These are phyloP conservation scores for Megathymus violae DNA, from an alignment of 1,140 invertebrate genomes.

Conservation along the genomic window DNA sequence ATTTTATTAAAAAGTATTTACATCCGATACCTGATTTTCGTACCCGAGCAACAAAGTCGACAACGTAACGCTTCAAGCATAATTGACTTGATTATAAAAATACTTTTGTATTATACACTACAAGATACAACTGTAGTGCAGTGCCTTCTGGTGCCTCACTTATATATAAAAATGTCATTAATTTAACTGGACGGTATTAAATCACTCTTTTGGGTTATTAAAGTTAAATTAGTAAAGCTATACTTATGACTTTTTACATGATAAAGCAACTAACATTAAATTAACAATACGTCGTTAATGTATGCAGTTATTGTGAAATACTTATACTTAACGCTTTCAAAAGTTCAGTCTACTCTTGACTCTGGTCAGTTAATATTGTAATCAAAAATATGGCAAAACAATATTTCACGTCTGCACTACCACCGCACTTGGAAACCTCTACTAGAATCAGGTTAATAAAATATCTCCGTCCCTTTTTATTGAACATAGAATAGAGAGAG, in stretches of 20 bases:
- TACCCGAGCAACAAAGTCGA: too few species aligned
- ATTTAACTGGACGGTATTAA: conserved; percentile 70
- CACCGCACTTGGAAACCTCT: neutral
- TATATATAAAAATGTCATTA: conserved; percentile 39
- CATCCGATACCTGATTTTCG: too few species aligned
- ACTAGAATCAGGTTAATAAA: neutral
- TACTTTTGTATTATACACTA: neutral
- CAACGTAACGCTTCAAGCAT: too few species aligned
- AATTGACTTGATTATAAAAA: too few species aligned
- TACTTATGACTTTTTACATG: conserved; percentile 76
- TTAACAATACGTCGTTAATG: conserved; percentile 54
- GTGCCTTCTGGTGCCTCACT: conserved; percentile 17
- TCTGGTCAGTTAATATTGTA: conserved; percentile 57
- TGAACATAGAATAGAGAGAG: neutral
- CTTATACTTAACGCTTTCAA: conserved; percentile 61
- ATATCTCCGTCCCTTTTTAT: neutral
- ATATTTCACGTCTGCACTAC: conserved; percentile 37
- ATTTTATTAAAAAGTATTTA: too few species aligned
- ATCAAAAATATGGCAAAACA: conserved; percentile 70
- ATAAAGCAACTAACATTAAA: conserved; percentile 61
- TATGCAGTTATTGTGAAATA: conserved; percentile 52
- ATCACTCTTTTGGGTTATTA: conserved; percentile 53
- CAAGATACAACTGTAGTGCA: conserved; percentile 15
- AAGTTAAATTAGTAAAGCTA: conserved; percentile 77
- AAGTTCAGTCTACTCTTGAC: conserved; percentile 71